Base-by-base conservation (phyloP, 2,888 invertebrate species). In the Drosophila flavopinicola region DNA sequence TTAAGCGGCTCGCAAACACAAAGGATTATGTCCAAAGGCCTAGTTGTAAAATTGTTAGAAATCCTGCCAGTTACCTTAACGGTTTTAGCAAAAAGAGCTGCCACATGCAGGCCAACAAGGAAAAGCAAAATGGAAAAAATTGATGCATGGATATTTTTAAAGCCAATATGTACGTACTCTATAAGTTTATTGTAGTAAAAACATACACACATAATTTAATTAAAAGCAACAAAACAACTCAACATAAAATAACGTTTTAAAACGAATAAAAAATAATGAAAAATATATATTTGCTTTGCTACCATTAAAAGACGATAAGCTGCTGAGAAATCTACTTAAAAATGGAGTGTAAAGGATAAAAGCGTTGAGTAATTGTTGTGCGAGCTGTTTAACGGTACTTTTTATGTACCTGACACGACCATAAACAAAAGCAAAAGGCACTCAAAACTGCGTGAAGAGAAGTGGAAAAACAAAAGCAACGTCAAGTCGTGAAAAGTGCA, bases 401-500 rank as follows among this genome's bases (percentile, higher is more conserved):
- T 86, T 79, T 68, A 75, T 60, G 67, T 49, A 48, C 56, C 54
- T 49, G 39, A 45, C 51, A 51, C 20, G 54, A 35, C 29, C 49
- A 67, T 73, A 70, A 85, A 69, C 61, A 63, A 52, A 49, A 59
- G 47, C 48, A 75, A 77, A 72, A 60, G 60, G 48, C 63, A 74
- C 65, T 54, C 54, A 64, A 59, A 66, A 42, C 41, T 48, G 41
- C 56, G 54, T 51, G 38, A 32, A 42, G 10, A 29, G 15, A 9
- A 24, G 33, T 44, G 32, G 32, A 29, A 61, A 44, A 63, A 48
- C 33, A 63, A 66, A 45, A 41, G 23, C 24, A 6, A 35, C 45
- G n/a, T 24, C 39, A 58, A 57, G 39, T 42, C 27, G 56, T 68
- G 71, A 71, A 75, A 71, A 65, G 65, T 84, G 80, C 80, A 79